Conservation (phyloP, 2,888 invertebrate genomes). For the Meteorus colon region DNA sequence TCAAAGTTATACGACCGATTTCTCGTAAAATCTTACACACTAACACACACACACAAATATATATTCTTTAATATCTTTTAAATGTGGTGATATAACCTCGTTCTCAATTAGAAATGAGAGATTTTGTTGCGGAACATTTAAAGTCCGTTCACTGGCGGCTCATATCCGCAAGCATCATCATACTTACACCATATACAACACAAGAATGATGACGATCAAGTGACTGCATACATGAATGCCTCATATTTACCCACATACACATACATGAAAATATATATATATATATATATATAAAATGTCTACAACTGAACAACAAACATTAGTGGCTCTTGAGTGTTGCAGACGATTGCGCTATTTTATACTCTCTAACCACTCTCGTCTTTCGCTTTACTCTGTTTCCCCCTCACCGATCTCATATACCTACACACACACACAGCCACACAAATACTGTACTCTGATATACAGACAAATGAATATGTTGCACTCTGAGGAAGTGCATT, state of each 20-base stretch:
- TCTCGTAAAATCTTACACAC: constrained; percentile 29
- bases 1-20: constrained; percentile 15
- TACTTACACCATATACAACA: constrained; percentile 2
- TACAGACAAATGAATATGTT: not conserved
- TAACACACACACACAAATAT: no score
- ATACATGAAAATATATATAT: not conserved
- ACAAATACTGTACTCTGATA: not conserved
- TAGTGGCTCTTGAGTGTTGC: constrained; percentile 18
- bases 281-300: not conserved
- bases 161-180: constrained; percentile 6
- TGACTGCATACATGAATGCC: not conserved
- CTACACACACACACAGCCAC: not conserved
- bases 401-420: not conserved
- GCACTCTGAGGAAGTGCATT: constrained; percentile 51
- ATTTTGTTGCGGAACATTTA: constrained; percentile 13
- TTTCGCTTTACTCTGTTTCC: constrained; percentile 5
- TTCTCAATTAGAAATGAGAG: constrained; percentile 22
- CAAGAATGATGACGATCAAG: constrained; percentile 11
- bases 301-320: not conserved
- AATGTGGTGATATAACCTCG: constrained; percentile 14
- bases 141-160: not conserved
- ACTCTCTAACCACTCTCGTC: not conserved
- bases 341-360: constrained; percentile 26
- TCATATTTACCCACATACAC: no score
- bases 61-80: not conserved